These are phyloP conservation scores for Chymomyza amoena DNA, from an alignment of 2,888 invertebrate genomes.

Conservation along the genomic window DNA sequence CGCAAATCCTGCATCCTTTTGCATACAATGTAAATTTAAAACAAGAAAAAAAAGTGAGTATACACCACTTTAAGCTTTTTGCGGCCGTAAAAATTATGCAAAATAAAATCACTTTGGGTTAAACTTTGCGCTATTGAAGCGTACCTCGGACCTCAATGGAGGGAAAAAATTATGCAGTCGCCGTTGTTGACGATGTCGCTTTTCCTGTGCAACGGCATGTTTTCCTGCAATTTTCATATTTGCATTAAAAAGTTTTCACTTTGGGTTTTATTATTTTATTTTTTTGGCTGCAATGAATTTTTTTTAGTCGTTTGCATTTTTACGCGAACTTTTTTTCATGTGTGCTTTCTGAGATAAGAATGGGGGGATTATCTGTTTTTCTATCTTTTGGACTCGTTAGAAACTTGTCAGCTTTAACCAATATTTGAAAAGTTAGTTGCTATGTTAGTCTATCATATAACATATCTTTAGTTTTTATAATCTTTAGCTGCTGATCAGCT, in stretches of 20 bases:
- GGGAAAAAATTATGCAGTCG: constrained; percentile 50
- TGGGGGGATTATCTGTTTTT: background rate
- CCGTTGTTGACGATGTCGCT: constrained; percentile 35
- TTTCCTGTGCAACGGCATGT: constrained; percentile 45
- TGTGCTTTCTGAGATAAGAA: constrained; percentile 26
- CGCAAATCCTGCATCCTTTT: background rate
- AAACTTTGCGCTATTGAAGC: constrained; percentile 42
- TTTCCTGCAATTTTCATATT: constrained; percentile 64
- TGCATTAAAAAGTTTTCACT: constrained; percentile 64
- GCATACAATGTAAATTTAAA: background rate
- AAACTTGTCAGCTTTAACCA: constrained; percentile 29
- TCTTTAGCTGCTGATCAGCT: background rate
- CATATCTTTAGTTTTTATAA: background rate
- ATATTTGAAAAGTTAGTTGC: background rate
- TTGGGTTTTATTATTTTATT: constrained; percentile 33
- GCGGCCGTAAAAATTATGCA: constrained; percentile 30
- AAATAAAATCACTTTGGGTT: constrained; percentile 53
- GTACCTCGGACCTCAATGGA: constrained; percentile 25
- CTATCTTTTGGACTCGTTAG: constrained; percentile 14
- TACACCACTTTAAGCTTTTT: constrained; percentile 42
- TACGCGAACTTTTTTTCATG: constrained; percentile 15
- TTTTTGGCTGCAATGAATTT: constrained; percentile 42
- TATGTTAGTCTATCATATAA: background rate
- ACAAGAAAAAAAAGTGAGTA: background rate
- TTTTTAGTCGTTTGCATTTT: constrained; percentile 53